A percentile compares a stretch with the other conserved stretches of the same genome.
Conservation (phyloP, 2,888 invertebrate species). For the Bugulina stolonifera region DNA sequence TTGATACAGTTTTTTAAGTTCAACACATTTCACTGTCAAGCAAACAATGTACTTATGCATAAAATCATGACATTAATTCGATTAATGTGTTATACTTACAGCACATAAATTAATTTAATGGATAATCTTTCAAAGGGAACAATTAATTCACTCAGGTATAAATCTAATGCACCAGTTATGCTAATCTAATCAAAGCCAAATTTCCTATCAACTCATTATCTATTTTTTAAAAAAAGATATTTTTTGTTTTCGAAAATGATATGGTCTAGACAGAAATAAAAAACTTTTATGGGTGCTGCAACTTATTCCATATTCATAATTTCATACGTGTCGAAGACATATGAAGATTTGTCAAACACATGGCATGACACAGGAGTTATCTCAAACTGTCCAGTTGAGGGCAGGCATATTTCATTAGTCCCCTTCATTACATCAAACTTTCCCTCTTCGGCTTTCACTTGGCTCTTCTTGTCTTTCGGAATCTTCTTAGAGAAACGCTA, state of each 20-base stretch:
- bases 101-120: not conserved
- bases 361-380: conserved; percentile 73
- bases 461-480: not conserved
- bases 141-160: not conserved
- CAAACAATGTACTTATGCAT: not conserved
- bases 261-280: not conserved
- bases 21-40: no score
- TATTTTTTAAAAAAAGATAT: no score
- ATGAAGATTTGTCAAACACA: conserved; percentile 60
- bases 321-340: conserved; percentile 56
- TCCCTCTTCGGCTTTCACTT: conserved; percentile 31
- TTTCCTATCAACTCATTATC: not conserved
- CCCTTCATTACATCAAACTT: conserved; percentile 60
- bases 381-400: conserved; percentile 56
- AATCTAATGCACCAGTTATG: not conserved
- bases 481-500: not conserved
- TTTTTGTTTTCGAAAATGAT: not conserved
- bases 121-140: not conserved
- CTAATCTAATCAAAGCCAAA: not conserved
- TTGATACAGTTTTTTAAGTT: no score
- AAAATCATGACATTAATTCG: not conserved
- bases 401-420: conserved; percentile 68
- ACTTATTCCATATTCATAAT: no score
- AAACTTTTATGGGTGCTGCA: not conserved
- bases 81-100: not conserved